phyloP scores from a whole-genome alignment of 2,113 vertebrate genomes.

The Mirza zaza region DNA sequence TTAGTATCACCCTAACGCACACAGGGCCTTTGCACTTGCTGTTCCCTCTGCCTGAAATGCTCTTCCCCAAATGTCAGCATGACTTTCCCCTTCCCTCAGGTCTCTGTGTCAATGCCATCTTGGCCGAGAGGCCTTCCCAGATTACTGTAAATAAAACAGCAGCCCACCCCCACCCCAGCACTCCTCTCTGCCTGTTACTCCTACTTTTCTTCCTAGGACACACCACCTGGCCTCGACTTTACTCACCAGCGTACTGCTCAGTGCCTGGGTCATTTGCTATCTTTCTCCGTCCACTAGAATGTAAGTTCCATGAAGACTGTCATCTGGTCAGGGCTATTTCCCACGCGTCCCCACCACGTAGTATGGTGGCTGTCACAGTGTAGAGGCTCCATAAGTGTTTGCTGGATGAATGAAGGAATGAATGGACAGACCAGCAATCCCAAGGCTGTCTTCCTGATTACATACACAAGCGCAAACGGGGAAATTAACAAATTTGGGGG shows the following conservation, averaged over 20 bases:
- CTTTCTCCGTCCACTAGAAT: background rate
- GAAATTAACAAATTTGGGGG: background rate
- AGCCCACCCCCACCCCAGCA: background rate
- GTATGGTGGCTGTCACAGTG: fast-evolving
- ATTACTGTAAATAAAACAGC: background rate
- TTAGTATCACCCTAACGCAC: background rate
- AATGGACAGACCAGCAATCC: background rate
- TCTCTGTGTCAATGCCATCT: background rate
- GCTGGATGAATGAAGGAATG: background rate
- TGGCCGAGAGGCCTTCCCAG: background rate
- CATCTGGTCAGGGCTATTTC: background rate
- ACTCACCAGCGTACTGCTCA: background rate
- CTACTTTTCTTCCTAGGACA: background rate
- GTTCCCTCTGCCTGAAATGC: background rate
- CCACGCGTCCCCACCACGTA: background rate
- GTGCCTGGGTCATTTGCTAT: background rate
- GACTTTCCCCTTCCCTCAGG: background rate
- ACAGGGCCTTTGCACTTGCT: background rate
- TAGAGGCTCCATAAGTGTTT: background rate
- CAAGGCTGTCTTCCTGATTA: background rate
- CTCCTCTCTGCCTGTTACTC: fast-evolving
- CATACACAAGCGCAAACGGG: too few species aligned
- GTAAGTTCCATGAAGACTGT: background rate
- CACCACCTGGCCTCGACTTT: fast-evolving
- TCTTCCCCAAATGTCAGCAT: background rate